Conservation (phyloP, 1,140 invertebrate genomes). For the Drosophila orosa region DNA sequence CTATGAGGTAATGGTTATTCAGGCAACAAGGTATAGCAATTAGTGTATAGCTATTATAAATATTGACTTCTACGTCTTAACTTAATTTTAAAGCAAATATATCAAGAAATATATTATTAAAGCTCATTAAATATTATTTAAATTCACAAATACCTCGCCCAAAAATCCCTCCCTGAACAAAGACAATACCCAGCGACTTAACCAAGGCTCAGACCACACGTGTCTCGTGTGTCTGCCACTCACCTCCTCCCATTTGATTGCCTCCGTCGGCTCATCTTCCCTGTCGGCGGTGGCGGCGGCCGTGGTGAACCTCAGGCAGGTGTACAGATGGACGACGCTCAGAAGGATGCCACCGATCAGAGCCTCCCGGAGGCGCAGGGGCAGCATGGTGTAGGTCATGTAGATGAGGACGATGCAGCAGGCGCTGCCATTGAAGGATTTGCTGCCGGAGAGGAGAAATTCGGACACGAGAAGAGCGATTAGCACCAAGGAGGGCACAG, state of each 20-base stretch:
- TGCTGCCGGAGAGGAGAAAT: constrained; percentile 52
- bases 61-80: no score
- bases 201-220: constrained; percentile 5
- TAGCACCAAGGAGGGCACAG: constrained; percentile 16
- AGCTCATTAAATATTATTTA: constrained; percentile 1
- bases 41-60: no score
- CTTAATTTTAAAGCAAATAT: background rate
- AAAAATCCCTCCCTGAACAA: background rate
- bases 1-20: background rate
- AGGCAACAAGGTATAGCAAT: background rate
- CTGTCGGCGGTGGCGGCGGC: constrained; percentile 12
- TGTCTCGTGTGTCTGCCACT: constrained; percentile 45
- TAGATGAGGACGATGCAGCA: constrained; percentile 90
- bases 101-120: background rate
- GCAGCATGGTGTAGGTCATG: constrained; percentile 94
- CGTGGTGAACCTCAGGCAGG: constrained; percentile 64
- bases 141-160: background rate
- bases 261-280: constrained; percentile 10
- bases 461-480: constrained; percentile 26
- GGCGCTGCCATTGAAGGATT: constrained; percentile 82
- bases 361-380: constrained; percentile 92
- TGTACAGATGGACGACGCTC: constrained; percentile 88
- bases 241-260: constrained; percentile 72
- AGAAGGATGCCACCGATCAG: constrained; percentile 89
- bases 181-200: constrained; percentile 1